A percentile compares a stretch with the other conserved stretches of the same genome.
Evolutionary conservation across 2,888 invertebrate genomes (phyloP).

Genomic region (Drosophila recens): DNA sequence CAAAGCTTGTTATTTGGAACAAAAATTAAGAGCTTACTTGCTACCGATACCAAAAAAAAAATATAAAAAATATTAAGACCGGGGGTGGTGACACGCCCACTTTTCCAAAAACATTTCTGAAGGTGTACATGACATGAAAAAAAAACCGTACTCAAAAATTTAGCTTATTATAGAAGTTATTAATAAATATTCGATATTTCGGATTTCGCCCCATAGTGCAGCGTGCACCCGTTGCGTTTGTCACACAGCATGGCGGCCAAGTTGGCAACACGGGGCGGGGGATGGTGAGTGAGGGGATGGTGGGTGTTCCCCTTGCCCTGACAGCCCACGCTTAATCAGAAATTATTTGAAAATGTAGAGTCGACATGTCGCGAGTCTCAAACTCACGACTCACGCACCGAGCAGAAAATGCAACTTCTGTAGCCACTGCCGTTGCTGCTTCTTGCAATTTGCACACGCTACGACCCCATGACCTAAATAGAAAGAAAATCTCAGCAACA

Average conservation of each 20-base stretch:
- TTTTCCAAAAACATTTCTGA: too few species aligned
- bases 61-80: too few species aligned
- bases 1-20: too few species aligned
- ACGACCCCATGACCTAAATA: conserved; percentile 77
- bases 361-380: conserved; percentile 73
- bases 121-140: too few species aligned
- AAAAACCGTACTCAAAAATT: too few species aligned
- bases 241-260: conserved; percentile 73
- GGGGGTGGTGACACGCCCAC: too few species aligned
- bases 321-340: conserved; percentile 70
- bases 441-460: conserved; percentile 76
- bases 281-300: not conserved
- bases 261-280: conserved; percentile 12
- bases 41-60: too few species aligned
- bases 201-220: too few species aligned
- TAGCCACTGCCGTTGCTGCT: conserved; percentile 22
- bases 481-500: conserved; percentile 65
- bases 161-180: too few species aligned
- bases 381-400: conserved; percentile 60
- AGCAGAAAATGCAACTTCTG: conserved; percentile 44
- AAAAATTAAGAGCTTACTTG: too few species aligned
- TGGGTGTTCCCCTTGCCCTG: not conserved
- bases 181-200: too few species aligned
- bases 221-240: conserved; percentile 75
- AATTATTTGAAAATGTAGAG: conserved; percentile 80